These are phyloP conservation scores for Argopecten irradians DNA, from an alignment of 1,140 invertebrate species.

Conservation along the genomic window DNA sequence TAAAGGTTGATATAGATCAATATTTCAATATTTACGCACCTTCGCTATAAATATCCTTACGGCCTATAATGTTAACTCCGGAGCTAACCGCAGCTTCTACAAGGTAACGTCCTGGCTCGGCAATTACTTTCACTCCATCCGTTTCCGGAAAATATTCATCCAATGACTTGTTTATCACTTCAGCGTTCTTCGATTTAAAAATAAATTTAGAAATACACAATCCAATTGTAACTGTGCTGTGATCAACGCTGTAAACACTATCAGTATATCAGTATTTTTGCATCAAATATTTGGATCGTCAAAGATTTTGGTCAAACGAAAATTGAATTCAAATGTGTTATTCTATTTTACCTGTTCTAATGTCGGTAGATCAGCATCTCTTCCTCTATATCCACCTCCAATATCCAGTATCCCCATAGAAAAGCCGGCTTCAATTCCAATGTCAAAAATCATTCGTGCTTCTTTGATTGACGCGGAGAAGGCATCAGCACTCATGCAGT, in stretches of 20 bases:
- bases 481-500: conserved; percentile 75
- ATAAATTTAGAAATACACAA: too few species aligned
- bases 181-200: background rate
- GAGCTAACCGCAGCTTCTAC: too few species aligned
- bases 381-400: conserved; percentile 78
- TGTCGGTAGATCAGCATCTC: background rate
- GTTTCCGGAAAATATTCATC: background rate
- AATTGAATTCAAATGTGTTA: background rate
- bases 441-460: conserved; percentile 74
- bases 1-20: too few species aligned
- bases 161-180: background rate
- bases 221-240: too few species aligned
- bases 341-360: background rate
- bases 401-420: conserved; percentile 76
- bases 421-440: conserved; percentile 71
- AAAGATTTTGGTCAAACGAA: too few species aligned
- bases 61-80: too few species aligned
- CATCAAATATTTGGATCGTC: too few species aligned
- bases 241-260: too few species aligned
- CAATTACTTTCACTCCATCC: background rate
- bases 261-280: too few species aligned
- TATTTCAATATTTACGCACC: too few species aligned
- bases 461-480: conserved; percentile 74
- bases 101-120: too few species aligned
- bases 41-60: too few species aligned